These are phyloP conservation scores for Nesogale talazaci DNA, from an alignment of 2,113 vertebrate genomes.

Conservation along the genomic window DNA sequence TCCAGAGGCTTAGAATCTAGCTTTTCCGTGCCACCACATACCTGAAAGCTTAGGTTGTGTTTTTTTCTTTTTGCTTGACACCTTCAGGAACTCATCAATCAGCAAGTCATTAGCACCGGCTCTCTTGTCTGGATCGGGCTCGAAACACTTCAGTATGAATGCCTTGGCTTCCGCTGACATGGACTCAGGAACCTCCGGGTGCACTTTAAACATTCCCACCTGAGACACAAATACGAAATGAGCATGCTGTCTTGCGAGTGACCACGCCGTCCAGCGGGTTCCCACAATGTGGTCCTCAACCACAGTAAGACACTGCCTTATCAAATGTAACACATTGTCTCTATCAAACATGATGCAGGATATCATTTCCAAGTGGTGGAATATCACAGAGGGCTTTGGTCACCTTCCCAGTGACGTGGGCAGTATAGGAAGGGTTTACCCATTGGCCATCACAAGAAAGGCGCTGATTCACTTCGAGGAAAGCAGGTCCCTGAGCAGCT, in stretches of 20 bases:
- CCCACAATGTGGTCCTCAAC: background rate
- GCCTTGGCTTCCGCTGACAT: conserved; percentile 98
- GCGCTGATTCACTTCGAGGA: too few relatives aligned
- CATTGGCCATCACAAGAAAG: too few relatives aligned
- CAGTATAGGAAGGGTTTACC: background rate
- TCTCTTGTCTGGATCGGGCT: conserved; percentile 96
- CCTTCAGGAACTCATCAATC: conserved; percentile 96
- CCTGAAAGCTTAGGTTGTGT: conserved; percentile 92
- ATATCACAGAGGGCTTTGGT: background rate
- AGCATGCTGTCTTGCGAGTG: background rate
- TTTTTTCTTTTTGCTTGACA: conserved; percentile 97
- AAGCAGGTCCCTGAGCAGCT: too few relatives aligned
- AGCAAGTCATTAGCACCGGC: conserved; percentile 94
- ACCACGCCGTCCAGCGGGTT: background rate
- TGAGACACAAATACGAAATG: conserved; percentile 76
- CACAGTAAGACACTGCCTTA: background rate
- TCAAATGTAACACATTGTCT: background rate
- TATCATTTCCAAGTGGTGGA: background rate
- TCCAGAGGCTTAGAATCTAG: conserved; percentile 12
- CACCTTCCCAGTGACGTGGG: background rate
- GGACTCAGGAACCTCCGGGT: conserved; percentile 98
- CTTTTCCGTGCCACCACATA: conserved; percentile 68
- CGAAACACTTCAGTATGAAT: conserved; percentile 97
- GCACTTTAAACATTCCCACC: conserved; percentile 99
- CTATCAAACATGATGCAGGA: background rate